Base-by-base conservation (phyloP, 64 coral and sea anemone species). In the Astreopora myriophthalma region DNA sequence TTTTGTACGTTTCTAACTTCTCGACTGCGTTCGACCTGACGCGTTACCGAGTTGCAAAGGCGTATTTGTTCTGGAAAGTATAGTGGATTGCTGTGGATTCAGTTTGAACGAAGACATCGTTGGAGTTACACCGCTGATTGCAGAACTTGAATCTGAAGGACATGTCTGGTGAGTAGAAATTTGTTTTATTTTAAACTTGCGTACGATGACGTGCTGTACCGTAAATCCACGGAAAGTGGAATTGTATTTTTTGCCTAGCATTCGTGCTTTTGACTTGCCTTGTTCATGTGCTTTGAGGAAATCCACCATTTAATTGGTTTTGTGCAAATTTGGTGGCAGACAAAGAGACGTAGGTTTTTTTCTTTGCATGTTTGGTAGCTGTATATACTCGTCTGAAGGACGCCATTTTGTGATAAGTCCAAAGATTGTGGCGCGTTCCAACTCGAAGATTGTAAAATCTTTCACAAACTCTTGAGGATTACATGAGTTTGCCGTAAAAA, bases 351-450 rank as follows among this genome's bases (percentile, higher is more conserved):
- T 13, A 68, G 20, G 75, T 71, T 74, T 71, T 92, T 35, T 39
- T 29, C 34, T 52, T n/a, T 86, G 37, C 46, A 76, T 76, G 79
- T 73, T 40, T 64, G 55, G 25, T 72, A 37, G 71, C 51, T 65
- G 68, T 92, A 74, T 34, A 33, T 26, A 71, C 24, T 23, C 24
- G 52, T 62, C 70, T 71, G 23, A 76, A 32, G 69, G 90, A 92
- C 90, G 90, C 90, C 90, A 92, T 92, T 92, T 92, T 92, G 68
- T 36, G 67, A 92, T 86, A 68, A 73, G 82, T 84, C 90, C 90
- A 92, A 92, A 83, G 79, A 92, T 84, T 73, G 80, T 86, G 90
- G 90, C 90, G 90, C 90, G 90, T 75, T 85, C 65, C 51, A 75
- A 76, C 84, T 92, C n/a, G 4, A 33, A 48, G 65, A 82, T 39